Evolutionary conservation across 2,888 invertebrate genomes (phyloP), one percentile per base, ranked within the genome.

Genomic region (Andrena hattorfiana): DNA sequence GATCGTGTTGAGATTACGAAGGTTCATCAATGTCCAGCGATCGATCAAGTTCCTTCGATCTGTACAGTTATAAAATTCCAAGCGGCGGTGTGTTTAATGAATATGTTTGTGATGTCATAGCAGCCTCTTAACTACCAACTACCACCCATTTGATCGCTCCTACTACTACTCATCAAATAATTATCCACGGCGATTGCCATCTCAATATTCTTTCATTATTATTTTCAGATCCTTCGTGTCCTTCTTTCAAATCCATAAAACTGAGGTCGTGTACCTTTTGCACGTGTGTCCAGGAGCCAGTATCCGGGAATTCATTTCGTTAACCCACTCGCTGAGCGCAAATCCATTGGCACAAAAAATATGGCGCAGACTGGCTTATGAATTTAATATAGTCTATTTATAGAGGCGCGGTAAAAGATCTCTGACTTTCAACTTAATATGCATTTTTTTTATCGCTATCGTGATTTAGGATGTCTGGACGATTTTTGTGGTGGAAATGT

Each of bases 1-100:
- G 66, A 60, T 76, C 84, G 85, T 85, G 78, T 76, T 16, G 13
- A 2, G 84, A 73, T 78, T 85, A 70, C 70, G 67, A 84, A 84
- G 54, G 16, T 13, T 35, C 51, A 10, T 48, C 62, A 26, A 26
- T 67, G 32, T 32, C 56, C 35, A n/a, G 8, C 48, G 13, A 49
- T 80, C 56, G 49, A 54, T 62, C 60, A 42, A 71, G 49, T 83
- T 74, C 32, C 59, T 48, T 54, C 49, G 72, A 73, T 32, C 28
- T 13, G 2, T 67, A 74, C 68, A 42, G 56, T 60, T 70, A 70
- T 4, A 60, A 49, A n/a, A 23, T 64, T n/a, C 23, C 35, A 56
- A 13, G 2, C 35, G 1, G 30, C 49, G 49, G n/a, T 13, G n/a
- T 56, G 32, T 32, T 69, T 59, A 20, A 6, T n/a, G 13, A 35